Percentiles rank a stretch among this genome's conserved stretches.
phyloP scores from a whole-genome alignment of 2,113 vertebrate species.

The Acanthisitta chloris region DNA sequence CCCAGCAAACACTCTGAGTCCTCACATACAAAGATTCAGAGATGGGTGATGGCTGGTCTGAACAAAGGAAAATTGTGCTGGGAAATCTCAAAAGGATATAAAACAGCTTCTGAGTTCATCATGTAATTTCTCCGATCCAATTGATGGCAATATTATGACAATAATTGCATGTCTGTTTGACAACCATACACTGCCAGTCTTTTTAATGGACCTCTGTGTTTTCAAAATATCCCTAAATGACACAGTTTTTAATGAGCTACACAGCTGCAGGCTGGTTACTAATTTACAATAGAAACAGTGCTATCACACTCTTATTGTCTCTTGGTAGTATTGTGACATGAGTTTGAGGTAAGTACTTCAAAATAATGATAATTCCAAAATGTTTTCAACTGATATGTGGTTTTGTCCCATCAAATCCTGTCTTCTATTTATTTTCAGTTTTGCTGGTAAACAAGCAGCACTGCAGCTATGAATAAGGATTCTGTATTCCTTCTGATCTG shows the following conservation, averaged over 20 bases:
- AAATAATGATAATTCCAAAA: not conserved
- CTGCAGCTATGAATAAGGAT: not conserved
- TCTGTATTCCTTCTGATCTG: not conserved
- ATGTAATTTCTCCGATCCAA: slow-evolving; percentile 44
- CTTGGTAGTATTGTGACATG: not conserved
- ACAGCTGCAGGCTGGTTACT: slow-evolving; percentile 58
- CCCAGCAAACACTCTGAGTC: not conserved
- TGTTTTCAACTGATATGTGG: not conserved
- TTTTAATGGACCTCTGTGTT: slow-evolving; percentile 63
- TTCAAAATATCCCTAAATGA: slow-evolving; percentile 65
- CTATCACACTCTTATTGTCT: not conserved
- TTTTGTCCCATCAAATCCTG: not conserved
- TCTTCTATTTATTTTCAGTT: not conserved
- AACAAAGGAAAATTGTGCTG: slow-evolving; percentile 41
- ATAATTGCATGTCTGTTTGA: slow-evolving; percentile 62
- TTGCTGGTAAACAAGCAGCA: not conserved
- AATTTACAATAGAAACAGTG: not conserved
- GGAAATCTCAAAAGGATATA: slow-evolving; percentile 15
- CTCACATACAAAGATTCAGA: not conserved
- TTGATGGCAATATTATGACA: slow-evolving; percentile 60
- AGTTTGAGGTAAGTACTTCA: not conserved
- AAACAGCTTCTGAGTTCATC: slow-evolving; percentile 19
- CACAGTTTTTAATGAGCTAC: slow-evolving; percentile 57
- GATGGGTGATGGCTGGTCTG: not conserved
- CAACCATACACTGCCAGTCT: slow-evolving; percentile 22